Evolutionary conservation across 1,140 invertebrate species (phyloP).

Genomic region (Tribolium madens): DNA sequence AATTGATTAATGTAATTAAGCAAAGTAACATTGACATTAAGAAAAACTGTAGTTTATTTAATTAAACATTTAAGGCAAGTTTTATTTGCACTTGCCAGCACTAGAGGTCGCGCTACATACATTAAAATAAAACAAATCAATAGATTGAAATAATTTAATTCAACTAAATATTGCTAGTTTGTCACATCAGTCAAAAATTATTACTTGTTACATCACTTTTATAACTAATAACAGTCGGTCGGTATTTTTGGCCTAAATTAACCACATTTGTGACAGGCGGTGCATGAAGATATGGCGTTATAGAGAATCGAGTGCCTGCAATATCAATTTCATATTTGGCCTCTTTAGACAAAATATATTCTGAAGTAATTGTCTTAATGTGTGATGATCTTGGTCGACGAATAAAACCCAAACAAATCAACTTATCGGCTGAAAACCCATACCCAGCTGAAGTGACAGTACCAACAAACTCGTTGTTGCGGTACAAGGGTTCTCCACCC

Average conservation of each 20-base stretch:
- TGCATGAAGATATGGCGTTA: conserved; percentile 73
- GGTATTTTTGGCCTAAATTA: conserved; percentile 55
- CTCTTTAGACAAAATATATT: conserved; percentile 73
- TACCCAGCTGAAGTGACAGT: conserved; percentile 83
- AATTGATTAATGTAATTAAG: too few relatives aligned
- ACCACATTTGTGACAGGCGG: conserved; percentile 64
- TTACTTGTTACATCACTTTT: conserved; percentile 53
- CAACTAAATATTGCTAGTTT: not conserved
- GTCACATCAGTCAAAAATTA: too few relatives aligned
- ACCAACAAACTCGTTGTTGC: conserved; percentile 78
- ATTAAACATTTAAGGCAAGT: too few relatives aligned
- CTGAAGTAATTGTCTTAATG: conserved; percentile 69
- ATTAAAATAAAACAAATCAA: too few relatives aligned
- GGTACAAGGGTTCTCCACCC: conserved; percentile 84
- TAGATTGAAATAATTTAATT: conserved; percentile 1
- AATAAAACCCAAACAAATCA: conserved; percentile 78
- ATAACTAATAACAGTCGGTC: conserved; percentile 60
- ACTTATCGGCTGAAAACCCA: conserved; percentile 74
- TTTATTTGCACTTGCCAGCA: too few relatives aligned
- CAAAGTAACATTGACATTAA: too few relatives aligned
- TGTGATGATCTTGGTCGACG: conserved; percentile 66
- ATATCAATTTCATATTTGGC: conserved; percentile 78
- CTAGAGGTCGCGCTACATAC: too few relatives aligned
- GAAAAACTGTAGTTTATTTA: too few relatives aligned
- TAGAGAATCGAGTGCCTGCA: conserved; percentile 72